Evolutionary conservation across 2,888 invertebrate genomes (phyloP).

Genomic region (Ariolimax columbianus): DNA sequence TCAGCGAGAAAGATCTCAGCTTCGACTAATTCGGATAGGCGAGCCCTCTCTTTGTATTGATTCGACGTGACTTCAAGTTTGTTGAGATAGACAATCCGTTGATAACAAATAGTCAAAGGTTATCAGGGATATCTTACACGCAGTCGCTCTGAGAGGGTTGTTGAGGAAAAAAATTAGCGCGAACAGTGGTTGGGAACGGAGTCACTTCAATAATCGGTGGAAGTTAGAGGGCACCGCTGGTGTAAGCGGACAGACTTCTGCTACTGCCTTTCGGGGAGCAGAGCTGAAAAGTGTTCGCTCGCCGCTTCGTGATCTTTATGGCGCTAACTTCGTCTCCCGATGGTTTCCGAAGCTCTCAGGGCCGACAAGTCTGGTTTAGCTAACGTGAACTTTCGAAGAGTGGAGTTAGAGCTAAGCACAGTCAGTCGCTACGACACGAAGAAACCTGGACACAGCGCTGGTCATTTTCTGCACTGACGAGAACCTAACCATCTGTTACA

Average conservation of each 20-base stretch:
- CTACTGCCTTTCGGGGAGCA: neutral
- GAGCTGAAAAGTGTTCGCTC: neutral
- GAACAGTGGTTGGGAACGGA: neutral
- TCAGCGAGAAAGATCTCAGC: too few relatives aligned
- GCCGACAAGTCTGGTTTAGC: neutral
- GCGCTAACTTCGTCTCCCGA: neutral
- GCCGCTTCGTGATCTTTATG: neutral
- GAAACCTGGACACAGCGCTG: neutral
- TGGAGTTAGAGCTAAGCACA: too few relatives aligned
- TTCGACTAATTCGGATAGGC: too few relatives aligned
- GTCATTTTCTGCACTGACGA: neutral
- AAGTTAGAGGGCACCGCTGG: neutral
- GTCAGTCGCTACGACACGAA: neutral
- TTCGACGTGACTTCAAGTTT: too few relatives aligned
- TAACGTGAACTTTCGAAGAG: neutral
- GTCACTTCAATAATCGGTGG: neutral
- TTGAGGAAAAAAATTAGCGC: neutral
- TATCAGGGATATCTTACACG: too few relatives aligned
- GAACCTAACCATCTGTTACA: neutral
- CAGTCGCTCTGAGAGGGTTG: neutral
- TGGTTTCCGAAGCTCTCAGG: neutral
- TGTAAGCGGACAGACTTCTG: neutral
- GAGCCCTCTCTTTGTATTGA: too few relatives aligned
- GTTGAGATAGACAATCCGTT: too few relatives aligned
- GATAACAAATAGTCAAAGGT: too few relatives aligned